Evolutionary conservation across 2,797 vertebrate genomes (phyloP).

Genomic region (Myoxocephalus aenaeus): DNA sequence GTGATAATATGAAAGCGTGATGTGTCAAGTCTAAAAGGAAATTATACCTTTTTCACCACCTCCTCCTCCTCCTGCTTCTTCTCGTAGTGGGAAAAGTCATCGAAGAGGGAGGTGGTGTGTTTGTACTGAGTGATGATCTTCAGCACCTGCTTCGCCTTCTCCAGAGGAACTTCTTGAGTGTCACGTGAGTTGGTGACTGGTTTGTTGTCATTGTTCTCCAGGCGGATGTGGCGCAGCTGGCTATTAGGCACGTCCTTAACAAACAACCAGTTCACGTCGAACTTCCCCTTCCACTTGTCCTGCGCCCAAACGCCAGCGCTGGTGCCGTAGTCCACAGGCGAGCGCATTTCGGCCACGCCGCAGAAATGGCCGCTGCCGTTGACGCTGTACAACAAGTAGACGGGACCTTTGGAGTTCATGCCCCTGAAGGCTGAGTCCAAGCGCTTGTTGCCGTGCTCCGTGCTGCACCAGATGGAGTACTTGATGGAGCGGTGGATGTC

Average conservation of each 20-base stretch:
- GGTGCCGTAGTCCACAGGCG: conserved; percentile 97
- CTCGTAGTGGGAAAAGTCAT: conserved; percentile 99
- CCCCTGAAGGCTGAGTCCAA: conserved; percentile 94
- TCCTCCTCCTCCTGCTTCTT: conserved; percentile 99
- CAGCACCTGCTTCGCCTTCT: conserved; percentile 98
- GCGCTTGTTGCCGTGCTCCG: conserved; percentile 97
- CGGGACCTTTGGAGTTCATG: conserved; percentile 91
- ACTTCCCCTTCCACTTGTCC: conserved; percentile 99
- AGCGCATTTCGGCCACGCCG: conserved; percentile 97
- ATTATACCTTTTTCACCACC: conserved; percentile 94
- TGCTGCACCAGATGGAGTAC: conserved; percentile 99
- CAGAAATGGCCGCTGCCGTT: conserved; percentile 99
- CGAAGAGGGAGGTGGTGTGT: conserved; percentile 99
- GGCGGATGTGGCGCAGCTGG: conserved; percentile 97
- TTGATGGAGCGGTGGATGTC: conserved; percentile 99
- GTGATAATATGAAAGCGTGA: not conserved
- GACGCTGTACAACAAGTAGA: conserved; percentile 97
- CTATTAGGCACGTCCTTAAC: conserved; percentile 99
- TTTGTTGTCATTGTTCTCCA: conserved; percentile 99
- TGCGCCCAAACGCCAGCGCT: conserved; percentile 99
- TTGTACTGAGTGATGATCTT: conserved; percentile 98
- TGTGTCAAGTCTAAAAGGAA: not conserved
- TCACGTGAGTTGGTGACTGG: conserved; percentile 99
- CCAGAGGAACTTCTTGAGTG: conserved; percentile 98
- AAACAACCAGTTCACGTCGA: conserved; percentile 98